Conservation (phyloP, 2,888 invertebrate genomes). For the Andricus curvator region DNA sequence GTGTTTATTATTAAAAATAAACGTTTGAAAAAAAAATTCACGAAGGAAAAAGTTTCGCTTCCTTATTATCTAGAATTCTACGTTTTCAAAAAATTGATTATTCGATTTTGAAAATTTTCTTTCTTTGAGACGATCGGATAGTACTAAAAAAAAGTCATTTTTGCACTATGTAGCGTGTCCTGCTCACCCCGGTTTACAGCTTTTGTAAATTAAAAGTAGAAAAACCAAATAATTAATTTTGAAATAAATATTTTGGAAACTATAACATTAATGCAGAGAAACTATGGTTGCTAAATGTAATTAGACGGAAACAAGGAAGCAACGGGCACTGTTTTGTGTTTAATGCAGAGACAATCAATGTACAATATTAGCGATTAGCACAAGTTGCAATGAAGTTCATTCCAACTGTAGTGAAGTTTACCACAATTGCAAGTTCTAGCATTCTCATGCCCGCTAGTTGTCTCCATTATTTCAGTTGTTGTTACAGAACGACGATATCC, state of each 20-base stretch:
- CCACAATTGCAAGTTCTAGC: conserved; percentile 28
- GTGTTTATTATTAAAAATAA: no score
- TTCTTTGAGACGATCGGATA: no score
- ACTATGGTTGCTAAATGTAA: conserved; percentile 16
- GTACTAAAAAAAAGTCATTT: no score
- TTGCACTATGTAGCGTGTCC: no score
- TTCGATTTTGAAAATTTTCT: no score
- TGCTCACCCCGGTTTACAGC: no score
- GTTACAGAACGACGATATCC: conserved; percentile 29
- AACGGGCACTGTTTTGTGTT: conserved; percentile 25
- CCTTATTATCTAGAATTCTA: no score
- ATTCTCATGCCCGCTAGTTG: conserved; percentile 11
- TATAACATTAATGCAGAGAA: neutral
- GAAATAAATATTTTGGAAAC: neutral
- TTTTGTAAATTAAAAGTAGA: no score
- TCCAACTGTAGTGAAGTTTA: conserved; percentile 35
- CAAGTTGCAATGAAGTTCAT: conserved; percentile 39
- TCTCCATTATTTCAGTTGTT: conserved; percentile 35
- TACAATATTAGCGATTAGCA: conserved; percentile 34
- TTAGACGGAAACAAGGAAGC: conserved; percentile 12
- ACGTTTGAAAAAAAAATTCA: no score
- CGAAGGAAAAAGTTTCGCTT: no score
- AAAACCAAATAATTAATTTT: no score
- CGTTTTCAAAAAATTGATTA: no score
- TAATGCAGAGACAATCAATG: conserved; percentile 37